phyloP scores from a whole-genome alignment of 2,888 invertebrate species.

The Elysia crispata region DNA sequence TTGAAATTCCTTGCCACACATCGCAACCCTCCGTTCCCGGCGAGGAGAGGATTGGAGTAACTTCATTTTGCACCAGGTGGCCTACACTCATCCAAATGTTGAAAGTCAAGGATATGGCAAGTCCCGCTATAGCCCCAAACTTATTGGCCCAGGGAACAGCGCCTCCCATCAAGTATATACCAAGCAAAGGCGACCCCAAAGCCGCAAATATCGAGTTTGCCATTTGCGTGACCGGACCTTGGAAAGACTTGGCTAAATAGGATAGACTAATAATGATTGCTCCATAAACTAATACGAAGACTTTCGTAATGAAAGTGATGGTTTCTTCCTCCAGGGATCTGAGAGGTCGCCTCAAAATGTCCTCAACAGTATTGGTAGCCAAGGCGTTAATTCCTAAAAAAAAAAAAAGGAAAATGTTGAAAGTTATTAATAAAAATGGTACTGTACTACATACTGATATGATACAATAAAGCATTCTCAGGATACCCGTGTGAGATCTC shows the following conservation, averaged over 20 bases:
- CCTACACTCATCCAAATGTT: constrained; percentile 41
- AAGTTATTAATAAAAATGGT: no score
- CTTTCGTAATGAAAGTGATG: constrained; percentile 58
- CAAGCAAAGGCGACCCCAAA: constrained; percentile 58
- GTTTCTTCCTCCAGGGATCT: constrained; percentile 45
- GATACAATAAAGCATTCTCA: no score
- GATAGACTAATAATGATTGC: constrained; percentile 54
- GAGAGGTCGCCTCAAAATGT: constrained; percentile 53
- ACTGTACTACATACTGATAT: no score
- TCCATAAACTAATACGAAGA: constrained; percentile 58
- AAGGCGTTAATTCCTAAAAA: constrained; percentile 62
- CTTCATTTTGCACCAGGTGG: constrained; percentile 33
- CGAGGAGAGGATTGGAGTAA: constrained; percentile 2
- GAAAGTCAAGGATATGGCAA: constrained; percentile 18
- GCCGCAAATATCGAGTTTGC: constrained; percentile 57
- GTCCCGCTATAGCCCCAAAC: constrained; percentile 45
- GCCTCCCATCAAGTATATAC: constrained; percentile 60
- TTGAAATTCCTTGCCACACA: no score
- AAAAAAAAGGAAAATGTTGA: no score
- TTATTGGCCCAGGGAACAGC: constrained; percentile 56
- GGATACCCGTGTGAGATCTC: no score
- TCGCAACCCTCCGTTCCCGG: constrained; percentile 29
- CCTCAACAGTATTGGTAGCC: constrained; percentile 63
- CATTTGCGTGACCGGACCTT: constrained; percentile 60
- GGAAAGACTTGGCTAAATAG: constrained; percentile 52